Base-by-base conservation (phyloP, 2,113 vertebrate species). In the Catharus minimus region DNA sequence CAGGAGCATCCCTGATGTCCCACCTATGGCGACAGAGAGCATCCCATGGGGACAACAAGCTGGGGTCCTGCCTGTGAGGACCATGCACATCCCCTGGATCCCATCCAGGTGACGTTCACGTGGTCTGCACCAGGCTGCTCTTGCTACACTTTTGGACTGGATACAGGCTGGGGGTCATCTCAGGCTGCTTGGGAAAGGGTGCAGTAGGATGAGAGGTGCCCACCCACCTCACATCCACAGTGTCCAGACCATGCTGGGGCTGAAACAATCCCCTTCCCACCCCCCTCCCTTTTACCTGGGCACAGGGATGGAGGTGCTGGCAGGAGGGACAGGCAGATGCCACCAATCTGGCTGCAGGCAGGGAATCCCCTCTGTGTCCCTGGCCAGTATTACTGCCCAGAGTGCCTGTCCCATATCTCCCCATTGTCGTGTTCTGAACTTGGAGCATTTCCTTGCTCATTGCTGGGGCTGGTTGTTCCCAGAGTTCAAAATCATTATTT, bases 401-500 rank as follows among this genome's bases (percentile, higher is more conserved):
- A 46, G 14, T 4, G 1, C 16, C 52, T 46, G 65, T 58, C 44
- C 58, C 75, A 56, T 6, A 22, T 36, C 57, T 64, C 81, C 46
- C 32, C 10, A 1, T 16, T 2, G 7, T 78, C 2, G 1, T 15
- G 27, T 16, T 38, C 62, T 13, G 15, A 69, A 80, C 52, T 33
- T 23, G 56, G 50, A 81, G 62, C 58, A 57, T 56, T 71, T 67
- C 69, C 84, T 55, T 75, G 88, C 73, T 93, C 82, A 55, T 49
- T 39, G 55, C 65, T 13, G 17, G 65, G 69, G 84, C 76, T 79
- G 85, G 46, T 44, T 90, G 73, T 83, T 95, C 94, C 94, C 86
- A 58, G 93, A 92, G 94, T 90, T 94, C 93, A 96, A 88, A 93
- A 28, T 86, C 89, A 94, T 92, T 86, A 86, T 56, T 94, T 91